These are phyloP conservation scores for Polypterus senegalus DNA, from an alignment of 2,113 vertebrate species.

Conservation along the genomic window DNA sequence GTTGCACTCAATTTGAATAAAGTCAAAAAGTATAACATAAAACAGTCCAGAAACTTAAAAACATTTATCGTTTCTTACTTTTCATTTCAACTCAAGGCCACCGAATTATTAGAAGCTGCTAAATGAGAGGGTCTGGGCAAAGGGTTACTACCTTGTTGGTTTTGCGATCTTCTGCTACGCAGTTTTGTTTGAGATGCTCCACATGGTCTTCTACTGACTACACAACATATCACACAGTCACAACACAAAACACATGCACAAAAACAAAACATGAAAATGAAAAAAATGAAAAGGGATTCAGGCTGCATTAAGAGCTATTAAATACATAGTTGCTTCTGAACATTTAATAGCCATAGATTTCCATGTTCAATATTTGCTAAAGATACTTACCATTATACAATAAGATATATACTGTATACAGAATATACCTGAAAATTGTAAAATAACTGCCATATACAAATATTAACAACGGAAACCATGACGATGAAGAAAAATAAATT, in stretches of 20 bases:
- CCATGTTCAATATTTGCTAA: too few species aligned
- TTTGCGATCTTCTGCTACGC: conserved; percentile 77
- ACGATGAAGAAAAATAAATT: too few species aligned
- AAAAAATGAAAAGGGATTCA: conserved; percentile 43
- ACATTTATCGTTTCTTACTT: background rate
- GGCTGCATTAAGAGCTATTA: background rate
- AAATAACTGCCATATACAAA: too few species aligned
- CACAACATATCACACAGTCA: conserved; percentile 48
- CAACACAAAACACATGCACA: conserved; percentile 71
- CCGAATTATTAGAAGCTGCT: conserved; percentile 36
- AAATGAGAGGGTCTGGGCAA: conserved; percentile 40
- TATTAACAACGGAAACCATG: too few species aligned
- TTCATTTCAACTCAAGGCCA: conserved; percentile 30
- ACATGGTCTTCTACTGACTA: conserved; percentile 93
- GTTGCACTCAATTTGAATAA: too few species aligned
- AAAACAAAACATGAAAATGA: conserved; percentile 65
- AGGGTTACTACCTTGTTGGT: conserved; percentile 78
- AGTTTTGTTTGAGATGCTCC: conserved; percentile 83
- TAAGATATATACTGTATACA: too few species aligned
- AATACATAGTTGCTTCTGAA: too few species aligned
- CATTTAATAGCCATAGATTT: too few species aligned
- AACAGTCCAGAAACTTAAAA: too few species aligned
- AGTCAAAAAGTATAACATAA: too few species aligned
- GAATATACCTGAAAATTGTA: too few species aligned
- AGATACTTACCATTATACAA: too few species aligned